Evolutionary conservation across 2,113 vertebrate species (phyloP).

Genomic region (Phalacrocorax carbo): DNA sequence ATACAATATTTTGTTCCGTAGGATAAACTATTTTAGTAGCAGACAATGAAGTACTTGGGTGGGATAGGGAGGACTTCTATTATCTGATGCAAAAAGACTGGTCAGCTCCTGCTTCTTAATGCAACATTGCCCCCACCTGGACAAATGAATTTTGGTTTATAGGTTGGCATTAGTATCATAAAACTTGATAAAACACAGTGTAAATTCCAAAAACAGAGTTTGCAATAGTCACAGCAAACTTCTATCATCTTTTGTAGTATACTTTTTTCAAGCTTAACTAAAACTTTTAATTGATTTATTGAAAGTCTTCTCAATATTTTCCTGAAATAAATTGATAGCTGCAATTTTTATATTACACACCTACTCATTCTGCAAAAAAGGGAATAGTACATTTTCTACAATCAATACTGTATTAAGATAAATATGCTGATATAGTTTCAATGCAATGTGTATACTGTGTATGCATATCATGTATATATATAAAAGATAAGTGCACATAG

Average conservation of each 20-base stretch:
- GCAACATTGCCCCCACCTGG: slow-evolving; percentile 67
- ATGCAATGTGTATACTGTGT: background rate
- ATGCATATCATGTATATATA: background rate
- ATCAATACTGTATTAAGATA: background rate
- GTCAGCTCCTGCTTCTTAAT: background rate
- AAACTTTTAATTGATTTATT: background rate
- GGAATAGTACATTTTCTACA: background rate
- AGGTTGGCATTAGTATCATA: rapidly evolving
- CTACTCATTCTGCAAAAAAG: background rate
- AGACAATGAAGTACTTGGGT: background rate
- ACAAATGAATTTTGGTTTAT: background rate
- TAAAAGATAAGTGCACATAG: background rate
- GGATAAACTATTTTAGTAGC: slow-evolving; percentile 9
- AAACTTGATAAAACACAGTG: background rate
- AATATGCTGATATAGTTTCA: background rate
- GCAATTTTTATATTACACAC: background rate
- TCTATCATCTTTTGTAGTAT: background rate
- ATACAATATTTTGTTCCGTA: background rate
- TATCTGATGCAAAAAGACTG: background rate
- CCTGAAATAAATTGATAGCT: background rate
- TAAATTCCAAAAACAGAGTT: background rate
- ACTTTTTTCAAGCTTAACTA: background rate
- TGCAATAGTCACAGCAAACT: background rate
- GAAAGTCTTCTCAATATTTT: background rate
- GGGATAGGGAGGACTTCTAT: background rate